These are phyloP conservation scores for Prionace glauca DNA, from an alignment of 2,797 vertebrate genomes.

Conservation along the genomic window DNA sequence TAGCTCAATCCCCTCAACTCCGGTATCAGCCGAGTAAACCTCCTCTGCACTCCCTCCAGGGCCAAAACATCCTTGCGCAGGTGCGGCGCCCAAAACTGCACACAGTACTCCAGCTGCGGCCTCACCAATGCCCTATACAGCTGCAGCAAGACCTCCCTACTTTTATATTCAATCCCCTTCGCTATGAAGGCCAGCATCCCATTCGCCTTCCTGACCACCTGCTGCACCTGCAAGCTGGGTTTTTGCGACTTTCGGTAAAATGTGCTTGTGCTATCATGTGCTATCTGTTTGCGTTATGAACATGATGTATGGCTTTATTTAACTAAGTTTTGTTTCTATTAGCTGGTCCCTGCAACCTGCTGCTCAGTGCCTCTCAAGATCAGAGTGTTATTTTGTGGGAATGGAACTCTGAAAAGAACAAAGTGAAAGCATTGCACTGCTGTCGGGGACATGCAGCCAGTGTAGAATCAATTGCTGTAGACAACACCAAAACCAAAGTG, in stretches of 20 bases:
- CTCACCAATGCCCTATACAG: too few relatives aligned
- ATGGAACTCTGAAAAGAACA: constrained; percentile 86
- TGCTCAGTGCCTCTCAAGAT: constrained; percentile 89
- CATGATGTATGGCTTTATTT: background rate
- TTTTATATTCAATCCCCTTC: too few relatives aligned
- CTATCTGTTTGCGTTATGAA: constrained; percentile 18
- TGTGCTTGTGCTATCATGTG: background rate
- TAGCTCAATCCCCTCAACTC: too few relatives aligned
- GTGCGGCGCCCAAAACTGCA: too few relatives aligned
- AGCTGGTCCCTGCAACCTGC: constrained; percentile 67
- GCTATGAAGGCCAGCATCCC: too few relatives aligned
- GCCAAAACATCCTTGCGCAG: too few relatives aligned
- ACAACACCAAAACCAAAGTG: constrained; percentile 78
- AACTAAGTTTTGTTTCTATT: constrained; percentile 6
- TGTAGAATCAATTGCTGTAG: constrained; percentile 77
- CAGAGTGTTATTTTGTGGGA: constrained; percentile 91
- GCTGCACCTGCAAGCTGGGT: too few relatives aligned
- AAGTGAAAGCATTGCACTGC: constrained; percentile 82
- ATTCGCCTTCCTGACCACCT: too few relatives aligned
- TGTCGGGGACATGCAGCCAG: constrained; percentile 88
- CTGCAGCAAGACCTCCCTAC: too few relatives aligned
- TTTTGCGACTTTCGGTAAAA: background rate
- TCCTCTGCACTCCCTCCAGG: too few relatives aligned
- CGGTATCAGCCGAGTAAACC: too few relatives aligned
- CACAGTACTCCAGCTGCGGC: too few relatives aligned